These are phyloP conservation scores for Melierax canorus DNA, from an alignment of 2,113 vertebrate species.

Conservation along the genomic window DNA sequence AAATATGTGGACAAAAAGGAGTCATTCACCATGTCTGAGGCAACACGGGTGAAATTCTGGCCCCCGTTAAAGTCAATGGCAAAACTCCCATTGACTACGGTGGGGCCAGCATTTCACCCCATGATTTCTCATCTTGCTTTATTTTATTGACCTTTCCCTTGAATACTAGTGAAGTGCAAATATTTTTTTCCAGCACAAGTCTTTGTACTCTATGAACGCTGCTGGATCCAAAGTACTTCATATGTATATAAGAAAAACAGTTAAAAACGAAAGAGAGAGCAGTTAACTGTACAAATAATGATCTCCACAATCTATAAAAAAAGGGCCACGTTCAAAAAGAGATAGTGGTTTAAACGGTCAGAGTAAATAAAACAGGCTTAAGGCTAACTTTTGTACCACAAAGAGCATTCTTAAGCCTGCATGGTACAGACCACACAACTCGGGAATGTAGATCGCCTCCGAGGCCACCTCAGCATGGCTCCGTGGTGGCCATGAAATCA, in stretches of 20 bases:
- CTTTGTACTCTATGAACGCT: constrained; percentile 54
- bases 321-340: neutral
- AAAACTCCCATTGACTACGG: constrained; percentile 24
- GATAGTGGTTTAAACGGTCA: constrained; percentile 15
- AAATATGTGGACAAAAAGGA: constrained; percentile 25
- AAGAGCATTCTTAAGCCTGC: constrained; percentile 26
- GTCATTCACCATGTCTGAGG: constrained; percentile 17
- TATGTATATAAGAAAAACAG: constrained; percentile 47
- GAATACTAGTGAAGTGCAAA: constrained; percentile 33
- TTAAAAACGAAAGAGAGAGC: neutral
- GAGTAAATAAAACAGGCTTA: neutral
- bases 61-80: neutral
- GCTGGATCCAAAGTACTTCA: constrained; percentile 38
- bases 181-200: constrained; percentile 44
- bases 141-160: constrained; percentile 51
- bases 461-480: neutral
- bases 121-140: constrained; percentile 54
- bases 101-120: constrained; percentile 39
- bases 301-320: constrained; percentile 11
- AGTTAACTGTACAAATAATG: neutral
- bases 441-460: neutral
- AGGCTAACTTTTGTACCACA: neutral
- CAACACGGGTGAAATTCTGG: neutral
- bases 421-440: constrained; percentile 26
- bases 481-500: neutral